Conservation (phyloP, 1,140 invertebrate species). For the Vanessa atalanta region DNA sequence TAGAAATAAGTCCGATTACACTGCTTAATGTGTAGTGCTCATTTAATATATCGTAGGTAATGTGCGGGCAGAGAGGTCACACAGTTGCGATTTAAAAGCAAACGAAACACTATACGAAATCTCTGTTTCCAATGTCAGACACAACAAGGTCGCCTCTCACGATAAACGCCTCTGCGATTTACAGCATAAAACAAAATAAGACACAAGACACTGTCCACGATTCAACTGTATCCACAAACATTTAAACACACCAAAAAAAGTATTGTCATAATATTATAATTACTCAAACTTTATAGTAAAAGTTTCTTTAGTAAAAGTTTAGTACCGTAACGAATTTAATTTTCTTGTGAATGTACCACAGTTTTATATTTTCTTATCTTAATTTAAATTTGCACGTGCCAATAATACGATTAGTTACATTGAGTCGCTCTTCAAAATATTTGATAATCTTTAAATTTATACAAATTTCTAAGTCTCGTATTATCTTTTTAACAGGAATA, state of each 20-base stretch:
- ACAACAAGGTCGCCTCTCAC: conserved; percentile 63
- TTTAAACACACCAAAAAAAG: not conserved
- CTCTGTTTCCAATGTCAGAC: conserved; percentile 60
- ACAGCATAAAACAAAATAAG: not conserved
- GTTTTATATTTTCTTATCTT: not conserved
- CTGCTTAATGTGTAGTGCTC: not conserved
- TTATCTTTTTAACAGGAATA: not conserved
- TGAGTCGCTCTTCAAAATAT: not conserved
- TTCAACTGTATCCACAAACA: not conserved
- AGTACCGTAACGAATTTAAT: too few species aligned
- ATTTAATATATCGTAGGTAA: not conserved
- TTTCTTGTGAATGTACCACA: not conserved
- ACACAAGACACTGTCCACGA: not conserved
- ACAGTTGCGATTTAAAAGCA: conserved; percentile 16
- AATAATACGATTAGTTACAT: not conserved
- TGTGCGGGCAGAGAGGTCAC: conserved; percentile 34
- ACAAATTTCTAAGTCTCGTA: not conserved
- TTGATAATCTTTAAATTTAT: not conserved
- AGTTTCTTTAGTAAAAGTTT: too few species aligned
- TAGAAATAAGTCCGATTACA: not conserved
- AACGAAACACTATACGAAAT: conserved; percentile 61
- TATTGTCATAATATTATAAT: too few species aligned
- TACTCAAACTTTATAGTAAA: too few species aligned
- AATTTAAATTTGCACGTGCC: conserved; percentile 3
- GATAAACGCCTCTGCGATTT: conserved; percentile 31